phyloP scores from a whole-genome alignment of 2,113 vertebrate genomes.

The Suncus etruscus region DNA sequence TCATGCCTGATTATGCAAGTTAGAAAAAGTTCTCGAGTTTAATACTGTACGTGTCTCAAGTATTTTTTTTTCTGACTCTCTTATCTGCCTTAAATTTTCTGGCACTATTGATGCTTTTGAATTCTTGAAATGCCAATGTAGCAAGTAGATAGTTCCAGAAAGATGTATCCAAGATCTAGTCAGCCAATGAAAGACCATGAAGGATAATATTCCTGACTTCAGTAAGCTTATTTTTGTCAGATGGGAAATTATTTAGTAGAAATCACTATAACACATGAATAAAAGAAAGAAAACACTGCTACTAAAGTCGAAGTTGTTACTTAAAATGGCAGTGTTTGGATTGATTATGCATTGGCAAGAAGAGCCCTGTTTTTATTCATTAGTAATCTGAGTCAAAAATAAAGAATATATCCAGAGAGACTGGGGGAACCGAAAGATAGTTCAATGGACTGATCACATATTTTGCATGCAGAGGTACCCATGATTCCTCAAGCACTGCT shows the following conservation, averaged over 20 bases:
- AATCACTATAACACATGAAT: slow-evolving; percentile 44
- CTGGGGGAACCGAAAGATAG: no score
- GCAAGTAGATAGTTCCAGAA: slow-evolving; percentile 56
- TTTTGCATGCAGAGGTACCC: no score
- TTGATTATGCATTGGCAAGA: background rate
- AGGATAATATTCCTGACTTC: slow-evolving; percentile 59
- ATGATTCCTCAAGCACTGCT: no score
- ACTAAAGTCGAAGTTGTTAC: background rate
- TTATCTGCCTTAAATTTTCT: slow-evolving; percentile 78
- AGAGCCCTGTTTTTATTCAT: background rate
- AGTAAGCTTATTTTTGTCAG: slow-evolving; percentile 61
- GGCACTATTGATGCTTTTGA: slow-evolving; percentile 66
- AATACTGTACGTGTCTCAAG: slow-evolving; percentile 60
- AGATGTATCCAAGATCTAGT: slow-evolving; percentile 55
- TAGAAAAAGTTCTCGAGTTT: slow-evolving; percentile 65
- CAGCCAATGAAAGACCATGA: slow-evolving; percentile 49
- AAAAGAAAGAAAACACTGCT: slow-evolving; percentile 54
- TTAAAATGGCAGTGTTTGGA: slow-evolving; percentile 12
- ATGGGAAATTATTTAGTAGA: slow-evolving; percentile 51
- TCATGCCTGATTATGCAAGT: slow-evolving; percentile 64
- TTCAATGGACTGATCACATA: no score
- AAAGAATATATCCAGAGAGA: slow-evolving; percentile 12
- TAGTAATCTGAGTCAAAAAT: background rate
- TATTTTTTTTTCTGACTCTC: slow-evolving; percentile 72
- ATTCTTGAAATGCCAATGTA: slow-evolving; percentile 74